Evolutionary conservation across 2,888 invertebrate genomes (phyloP), one percentile per base, ranked within the genome.

Genomic region (Acleris emargana): DNA sequence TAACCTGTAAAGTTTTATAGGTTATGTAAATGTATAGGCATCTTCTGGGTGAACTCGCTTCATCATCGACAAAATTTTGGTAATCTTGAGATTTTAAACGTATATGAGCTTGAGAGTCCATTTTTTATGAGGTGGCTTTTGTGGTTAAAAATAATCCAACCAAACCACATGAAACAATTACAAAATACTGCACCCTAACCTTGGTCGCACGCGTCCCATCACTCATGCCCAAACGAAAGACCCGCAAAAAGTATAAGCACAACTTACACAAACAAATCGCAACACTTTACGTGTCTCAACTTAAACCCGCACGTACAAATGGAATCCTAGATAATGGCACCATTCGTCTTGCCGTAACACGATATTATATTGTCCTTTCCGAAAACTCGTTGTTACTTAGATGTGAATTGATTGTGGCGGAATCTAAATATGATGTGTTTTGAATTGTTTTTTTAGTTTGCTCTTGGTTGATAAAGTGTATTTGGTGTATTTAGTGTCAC

Each of bases 291-390:
- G 64, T 64, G 67, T 54, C 68, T 62, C 67, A 69, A 70, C 67
- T 68, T 69, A 69, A 71, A 68, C 68, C 59, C 57, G 62, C 58
- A 61, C 67, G 53, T 60, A 67, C 64, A 71, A 67, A 69, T 69
- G 71, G 68, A 62, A 71, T 69, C 69, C 69, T 57, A 69, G 68
- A 68, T 70, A 70, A 69, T 71, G 71, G 68, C 59, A 57, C 69
- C 69, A 71, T 71, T 64, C 64, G 69, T 71, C 71, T 68, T 64
- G 68, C 47, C 64, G 58, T 68, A 67, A 68, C 67, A 67, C 62
- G 68, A 67, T 71, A 68, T 69, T 69, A 71, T 71, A 70, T 69
- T 69, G 70, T 69, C 67, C 70, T 66, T 70, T 67, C 68, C 68
- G 60, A 58, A 67, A 68, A 61, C 32, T 50, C 59, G 51, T 50